A percentile compares a stretch with the other conserved stretches of the same genome.
These are phyloP conservation scores for Erinaceus europaeus DNA, from an alignment of 2,113 vertebrate species.

Conservation along the genomic window DNA sequence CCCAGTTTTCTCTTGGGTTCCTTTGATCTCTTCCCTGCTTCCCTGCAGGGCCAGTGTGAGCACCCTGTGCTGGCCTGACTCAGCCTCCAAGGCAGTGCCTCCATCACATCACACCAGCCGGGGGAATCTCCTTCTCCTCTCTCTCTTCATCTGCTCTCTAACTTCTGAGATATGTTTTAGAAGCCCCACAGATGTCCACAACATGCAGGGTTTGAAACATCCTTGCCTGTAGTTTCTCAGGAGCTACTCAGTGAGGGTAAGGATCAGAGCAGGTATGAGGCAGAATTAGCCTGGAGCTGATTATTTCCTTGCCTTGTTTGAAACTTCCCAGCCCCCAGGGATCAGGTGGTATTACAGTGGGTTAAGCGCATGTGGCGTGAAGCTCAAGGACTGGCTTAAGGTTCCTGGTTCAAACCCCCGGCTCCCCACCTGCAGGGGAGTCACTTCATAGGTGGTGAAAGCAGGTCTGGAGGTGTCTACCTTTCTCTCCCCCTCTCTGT, in stretches of 20 bases:
- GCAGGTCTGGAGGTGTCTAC: too few relatives aligned
- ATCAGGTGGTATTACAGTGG: too few relatives aligned
- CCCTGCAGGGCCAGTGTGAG: conserved; percentile 72
- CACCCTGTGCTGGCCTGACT: conserved; percentile 73
- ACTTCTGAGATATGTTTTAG: neutral
- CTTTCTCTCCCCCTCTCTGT: too few relatives aligned
- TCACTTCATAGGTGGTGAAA: too few relatives aligned
- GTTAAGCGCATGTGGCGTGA: too few relatives aligned
- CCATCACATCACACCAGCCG: conserved; percentile 67
- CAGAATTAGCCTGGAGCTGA: accelerated
- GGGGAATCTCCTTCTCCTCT: neutral
- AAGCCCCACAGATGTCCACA: neutral
- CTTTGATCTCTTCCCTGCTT: conserved; percentile 74
- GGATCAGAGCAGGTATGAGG: neutral
- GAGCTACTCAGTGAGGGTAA: neutral
- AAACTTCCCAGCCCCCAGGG: neutral
- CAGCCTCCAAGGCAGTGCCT: conserved; percentile 50
- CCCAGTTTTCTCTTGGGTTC: conserved; percentile 21
- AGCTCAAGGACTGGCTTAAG: too few relatives aligned
- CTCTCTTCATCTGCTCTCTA: neutral
- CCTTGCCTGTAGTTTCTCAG: neutral
- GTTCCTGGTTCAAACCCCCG: too few relatives aligned
- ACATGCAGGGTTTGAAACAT: neutral
- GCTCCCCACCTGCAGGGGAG: too few relatives aligned
- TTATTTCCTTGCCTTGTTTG: too few relatives aligned